Evolutionary conservation across 1,140 invertebrate genomes (phyloP), one percentile per base, ranked within the genome.

Genomic region (Lepidurus packardi): DNA sequence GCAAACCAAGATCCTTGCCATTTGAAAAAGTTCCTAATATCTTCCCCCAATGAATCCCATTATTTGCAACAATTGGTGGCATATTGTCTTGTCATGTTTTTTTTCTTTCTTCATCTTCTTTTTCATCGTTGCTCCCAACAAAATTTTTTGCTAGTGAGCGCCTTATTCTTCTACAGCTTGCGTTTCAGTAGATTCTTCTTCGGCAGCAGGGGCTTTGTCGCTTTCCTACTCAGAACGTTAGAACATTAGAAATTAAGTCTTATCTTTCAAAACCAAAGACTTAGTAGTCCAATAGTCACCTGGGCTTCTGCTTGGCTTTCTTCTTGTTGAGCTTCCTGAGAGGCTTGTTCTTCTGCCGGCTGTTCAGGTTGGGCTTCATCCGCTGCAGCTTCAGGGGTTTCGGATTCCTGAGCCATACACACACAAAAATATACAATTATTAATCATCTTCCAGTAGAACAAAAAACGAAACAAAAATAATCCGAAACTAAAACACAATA

Each of bases 61-160:
- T 65, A 65, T 65, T 65, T 65, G 53, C 53, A 65, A 65, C 53
- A 65, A 65, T 65, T 65, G 53, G 53, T 65, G 53, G 53, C 53
- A 21, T 65, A 65, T 65, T 65, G 53, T 65, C 53, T 65, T 65
- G 53, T 65, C 53, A 65, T 65, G 53, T 13, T 65, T 65, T 65
- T 65, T 65, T 65, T 21, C 45, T 21, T 21, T 65, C 53, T 65
- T 34, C 3, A 34, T 34, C 34, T 34, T n/a, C n/a, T n/a, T 34
- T 34, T 34, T 34, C 34, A 34, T 34, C 53, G 53, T 65, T 65
- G 34, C 53, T 65, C 53, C 53, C 53, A 65, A 65, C 53, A 65
- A 65, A 34, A 65, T 65, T 65, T n/a, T 65, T 65, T 65, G 53
- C 53, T 65, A 65, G 8, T 65, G 21, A 7, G 16, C 16, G 16